Evolutionary conservation across 2,888 invertebrate species (phyloP), one percentile per base, ranked within the genome.

Genomic region (Caradrina clavipalpis): DNA sequence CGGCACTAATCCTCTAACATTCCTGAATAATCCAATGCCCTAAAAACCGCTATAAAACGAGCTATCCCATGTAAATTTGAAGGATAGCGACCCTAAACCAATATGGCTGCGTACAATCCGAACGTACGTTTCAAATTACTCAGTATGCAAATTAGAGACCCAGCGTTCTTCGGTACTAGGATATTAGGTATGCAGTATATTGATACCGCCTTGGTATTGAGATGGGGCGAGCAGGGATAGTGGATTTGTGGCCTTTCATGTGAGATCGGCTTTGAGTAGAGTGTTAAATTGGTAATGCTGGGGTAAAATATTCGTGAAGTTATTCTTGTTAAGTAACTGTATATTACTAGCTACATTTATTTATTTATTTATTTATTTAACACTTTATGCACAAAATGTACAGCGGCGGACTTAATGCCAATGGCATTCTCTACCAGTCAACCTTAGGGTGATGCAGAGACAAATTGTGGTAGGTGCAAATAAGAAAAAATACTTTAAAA

Each of bases 141-240:
- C 78, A 75, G 69, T 80, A 88, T 88, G 88, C 81, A 88, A 87
- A 88, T 88, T 72, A 83, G 76, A 73, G 65, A 74, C 60, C 74
- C 72, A 53, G 45, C 53, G 47, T 51, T 60, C 61, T 64, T 53
- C 69, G 47, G 17, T 51, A 54, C 51, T 62, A 5, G 42, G 19
- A 53, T 69, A 78, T 77, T 73, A 69, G 78, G 74, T 76, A 77
- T 83, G 76, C 80, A 76, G 76, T 80, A 72, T 83, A 82, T 73
- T 78, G 73, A 62, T 71, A 81, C 66, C 68, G 77, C 60, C 62
- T 78, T 71, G 53, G 58, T 47, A 63, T 71, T 71, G 76, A 66
- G 65, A 79, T 80, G 45, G 62, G 62, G 47, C 65, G 61, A 56
- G 49, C 65, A 62, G 62, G 63, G 60, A 50, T 77, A 54, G 60